phyloP scores from a whole-genome alignment of 1,140 invertebrate species.

The Frieseomelitta varia region DNA sequence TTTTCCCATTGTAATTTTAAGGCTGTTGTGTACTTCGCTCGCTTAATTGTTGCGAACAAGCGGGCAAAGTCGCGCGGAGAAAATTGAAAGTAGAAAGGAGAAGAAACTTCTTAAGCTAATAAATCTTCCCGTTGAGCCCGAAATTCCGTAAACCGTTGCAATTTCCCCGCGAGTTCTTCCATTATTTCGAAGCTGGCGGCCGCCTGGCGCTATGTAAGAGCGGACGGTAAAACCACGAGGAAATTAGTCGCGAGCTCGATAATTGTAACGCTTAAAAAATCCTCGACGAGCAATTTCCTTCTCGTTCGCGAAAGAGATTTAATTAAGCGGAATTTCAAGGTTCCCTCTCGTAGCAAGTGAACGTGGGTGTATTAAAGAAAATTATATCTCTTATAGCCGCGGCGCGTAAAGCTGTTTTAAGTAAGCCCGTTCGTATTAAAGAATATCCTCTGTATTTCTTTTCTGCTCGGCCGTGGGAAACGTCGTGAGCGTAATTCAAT shows the following conservation, averaged over 20 bases:
- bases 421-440: slow-evolving; percentile 43
- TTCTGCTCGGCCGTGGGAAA: slow-evolving; percentile 3
- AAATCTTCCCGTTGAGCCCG: neutral
- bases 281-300: slow-evolving; percentile 5
- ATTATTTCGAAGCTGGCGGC: neutral
- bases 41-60: too few relatives aligned
- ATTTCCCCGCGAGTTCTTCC: neutral
- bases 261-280: slow-evolving; percentile 29
- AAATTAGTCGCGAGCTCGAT: slow-evolving; percentile 1
- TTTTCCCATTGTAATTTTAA: too few relatives aligned
- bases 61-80: too few relatives aligned
- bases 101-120: neutral
- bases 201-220: neutral
- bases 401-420: slow-evolving; percentile 37
- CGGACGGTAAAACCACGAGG: neutral
- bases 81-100: too few relatives aligned
- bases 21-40: too few relatives aligned
- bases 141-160: neutral
- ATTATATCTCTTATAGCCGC: slow-evolving; percentile 34
- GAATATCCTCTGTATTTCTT: slow-evolving; percentile 43
- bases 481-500: slow-evolving; percentile 46
- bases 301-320: neutral
- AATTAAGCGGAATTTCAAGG: slow-evolving; percentile 36
- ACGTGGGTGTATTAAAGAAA: slow-evolving; percentile 32
- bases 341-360: neutral